Conservation (phyloP, 2,797 vertebrate genomes). For the Squalus acanthias region DNA sequence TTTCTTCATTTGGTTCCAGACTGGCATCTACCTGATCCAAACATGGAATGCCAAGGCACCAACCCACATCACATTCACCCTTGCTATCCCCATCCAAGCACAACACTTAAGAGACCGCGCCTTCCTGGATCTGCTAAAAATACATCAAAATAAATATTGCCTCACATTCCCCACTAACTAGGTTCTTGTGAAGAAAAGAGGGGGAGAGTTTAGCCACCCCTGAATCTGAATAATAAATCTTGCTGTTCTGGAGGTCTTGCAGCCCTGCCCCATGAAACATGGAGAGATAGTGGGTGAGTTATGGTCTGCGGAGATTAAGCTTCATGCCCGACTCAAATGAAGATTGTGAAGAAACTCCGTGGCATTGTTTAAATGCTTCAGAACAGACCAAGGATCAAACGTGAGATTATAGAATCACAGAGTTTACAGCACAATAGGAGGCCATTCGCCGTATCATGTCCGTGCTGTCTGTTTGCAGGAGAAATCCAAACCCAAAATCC, state of each 20-base stretch:
- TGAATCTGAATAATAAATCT: background rate
- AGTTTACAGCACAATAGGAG: background rate
- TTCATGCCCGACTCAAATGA: background rate
- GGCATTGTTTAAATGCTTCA: background rate
- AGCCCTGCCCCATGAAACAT: background rate
- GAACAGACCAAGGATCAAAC: background rate
- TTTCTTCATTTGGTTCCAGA: background rate
- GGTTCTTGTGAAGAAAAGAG: background rate
- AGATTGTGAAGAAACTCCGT: background rate
- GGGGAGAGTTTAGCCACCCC: background rate
- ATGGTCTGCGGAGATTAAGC: background rate
- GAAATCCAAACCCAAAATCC: background rate
- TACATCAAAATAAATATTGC: background rate
- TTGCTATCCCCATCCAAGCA: background rate
- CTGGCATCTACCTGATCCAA: background rate
- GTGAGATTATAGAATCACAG: background rate
- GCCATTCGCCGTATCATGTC: background rate
- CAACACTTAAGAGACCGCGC: background rate
- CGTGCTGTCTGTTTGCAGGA: background rate
- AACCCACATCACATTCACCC: background rate
- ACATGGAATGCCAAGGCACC: background rate
- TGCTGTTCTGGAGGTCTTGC: background rate
- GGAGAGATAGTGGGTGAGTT: too few species aligned
- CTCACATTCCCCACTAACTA: background rate
- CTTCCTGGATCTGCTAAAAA: background rate